Evolutionary conservation across 2,888 invertebrate genomes (phyloP).

Genomic region (Euspilapteryx auroguttella): DNA sequence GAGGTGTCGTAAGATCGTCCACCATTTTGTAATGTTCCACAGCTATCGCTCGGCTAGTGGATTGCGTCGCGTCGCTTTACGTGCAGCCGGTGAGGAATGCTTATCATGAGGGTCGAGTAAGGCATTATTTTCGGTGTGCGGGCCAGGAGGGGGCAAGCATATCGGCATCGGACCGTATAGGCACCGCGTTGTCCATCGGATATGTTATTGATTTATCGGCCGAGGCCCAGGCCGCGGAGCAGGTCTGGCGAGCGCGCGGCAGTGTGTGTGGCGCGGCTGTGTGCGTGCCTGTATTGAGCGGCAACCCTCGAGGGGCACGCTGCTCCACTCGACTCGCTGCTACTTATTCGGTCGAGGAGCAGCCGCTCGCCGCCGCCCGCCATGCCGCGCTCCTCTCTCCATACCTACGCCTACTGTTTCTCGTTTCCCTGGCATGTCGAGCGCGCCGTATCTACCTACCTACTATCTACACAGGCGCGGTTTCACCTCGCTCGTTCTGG

Average conservation of each 20-base stretch:
- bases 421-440: conserved; percentile 16
- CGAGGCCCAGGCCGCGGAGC: conserved; percentile 53
- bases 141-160: conserved; percentile 43
- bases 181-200: conserved; percentile 34
- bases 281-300: conserved; percentile 51
- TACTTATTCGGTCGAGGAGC: conserved; percentile 57
- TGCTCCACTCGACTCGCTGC: conserved; percentile 53
- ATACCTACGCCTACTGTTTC: conserved; percentile 59
- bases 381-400: conserved; percentile 29
- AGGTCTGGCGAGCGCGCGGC: conserved; percentile 26
- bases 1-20: conserved; percentile 64
- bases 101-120: conserved; percentile 47
- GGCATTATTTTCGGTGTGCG: conserved; percentile 51
- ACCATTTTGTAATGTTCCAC: conserved; percentile 61
- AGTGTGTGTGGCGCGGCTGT: conserved; percentile 32
- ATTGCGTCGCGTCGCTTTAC: conserved; percentile 43
- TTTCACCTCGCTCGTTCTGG: conserved; percentile 46
- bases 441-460: conserved; percentile 36
- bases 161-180: conserved; percentile 26
- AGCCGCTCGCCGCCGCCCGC: conserved; percentile 29
- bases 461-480: conserved; percentile 37
- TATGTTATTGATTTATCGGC: conserved; percentile 57
- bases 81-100: conserved; percentile 49
- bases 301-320: conserved; percentile 57
- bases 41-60: conserved; percentile 52